A percentile compares a stretch with the other conserved stretches of the same genome.
Evolutionary conservation across 2,888 invertebrate species (phyloP).

Genomic region (Petrolisthes manimaculis): DNA sequence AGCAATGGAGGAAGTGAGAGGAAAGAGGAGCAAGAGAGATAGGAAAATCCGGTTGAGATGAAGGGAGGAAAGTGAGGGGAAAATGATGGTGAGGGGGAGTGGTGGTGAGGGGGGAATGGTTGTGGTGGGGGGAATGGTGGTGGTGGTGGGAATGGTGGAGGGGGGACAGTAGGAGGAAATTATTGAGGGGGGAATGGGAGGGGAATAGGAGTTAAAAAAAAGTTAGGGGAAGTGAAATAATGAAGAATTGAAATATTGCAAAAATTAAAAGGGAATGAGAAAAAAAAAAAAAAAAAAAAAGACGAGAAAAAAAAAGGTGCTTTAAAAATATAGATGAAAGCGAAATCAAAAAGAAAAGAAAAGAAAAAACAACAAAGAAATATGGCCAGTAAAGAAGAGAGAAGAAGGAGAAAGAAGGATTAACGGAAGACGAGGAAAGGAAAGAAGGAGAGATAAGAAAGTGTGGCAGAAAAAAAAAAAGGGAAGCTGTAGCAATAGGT

Average conservation of each 20-base stretch:
- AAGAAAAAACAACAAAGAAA: not conserved
- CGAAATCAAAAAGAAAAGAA: not conserved
- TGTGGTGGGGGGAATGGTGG: not conserved
- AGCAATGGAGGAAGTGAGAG: not conserved
- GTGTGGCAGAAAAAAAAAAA: not conserved
- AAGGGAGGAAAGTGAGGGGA: not conserved
- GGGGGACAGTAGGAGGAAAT: too few relatives aligned
- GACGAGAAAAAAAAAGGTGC: not conserved
- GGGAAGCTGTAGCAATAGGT: not conserved
- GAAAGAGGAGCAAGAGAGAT: not conserved
- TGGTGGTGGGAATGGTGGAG: not conserved
- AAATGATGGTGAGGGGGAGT: not conserved
- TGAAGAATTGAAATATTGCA: not conserved
- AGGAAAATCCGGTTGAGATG: not conserved
- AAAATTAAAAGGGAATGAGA: not conserved
- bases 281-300: slow-evolving; percentile 1
- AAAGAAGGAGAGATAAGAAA: not conserved
- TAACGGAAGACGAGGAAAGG: not conserved
- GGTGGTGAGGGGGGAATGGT: not conserved
- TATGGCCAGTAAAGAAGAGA: not conserved
- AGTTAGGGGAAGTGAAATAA: not conserved
- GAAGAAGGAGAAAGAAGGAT: not conserved
- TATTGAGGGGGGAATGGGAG: not conserved
- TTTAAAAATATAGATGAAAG: not conserved
- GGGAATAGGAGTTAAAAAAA: not conserved